Conservation (phyloP, 2,113 vertebrate genomes). For the Catharus minimus region DNA sequence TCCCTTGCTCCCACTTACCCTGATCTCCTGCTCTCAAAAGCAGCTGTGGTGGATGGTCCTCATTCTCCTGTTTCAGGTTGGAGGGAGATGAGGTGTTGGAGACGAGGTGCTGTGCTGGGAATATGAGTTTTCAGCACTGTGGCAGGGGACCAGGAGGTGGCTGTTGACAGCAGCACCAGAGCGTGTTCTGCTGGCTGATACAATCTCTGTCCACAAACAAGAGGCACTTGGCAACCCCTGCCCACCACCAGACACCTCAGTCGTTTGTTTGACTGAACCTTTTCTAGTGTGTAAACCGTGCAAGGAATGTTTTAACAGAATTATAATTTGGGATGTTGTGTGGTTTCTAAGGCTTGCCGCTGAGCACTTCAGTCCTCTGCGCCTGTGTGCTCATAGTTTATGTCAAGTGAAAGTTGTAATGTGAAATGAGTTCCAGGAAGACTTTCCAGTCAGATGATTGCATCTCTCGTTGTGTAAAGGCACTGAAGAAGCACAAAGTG, state of each 20-base stretch:
- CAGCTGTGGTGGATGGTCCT: neutral
- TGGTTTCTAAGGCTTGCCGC: neutral
- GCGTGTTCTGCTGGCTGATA: neutral
- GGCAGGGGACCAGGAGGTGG: neutral
- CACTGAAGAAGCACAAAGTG: neutral
- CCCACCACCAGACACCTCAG: neutral
- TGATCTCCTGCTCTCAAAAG: neutral
- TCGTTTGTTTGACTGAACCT: neutral
- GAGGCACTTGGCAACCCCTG: neutral
- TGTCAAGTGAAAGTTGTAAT: neutral
- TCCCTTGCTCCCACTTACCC: neutral
- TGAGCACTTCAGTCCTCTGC: neutral
- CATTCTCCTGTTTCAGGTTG: neutral
- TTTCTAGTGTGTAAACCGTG: neutral
- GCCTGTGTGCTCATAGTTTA: neutral
- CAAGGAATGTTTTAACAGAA: neutral
- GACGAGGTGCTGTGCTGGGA: neutral
- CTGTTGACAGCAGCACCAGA: neutral
- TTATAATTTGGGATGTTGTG: fast-evolving
- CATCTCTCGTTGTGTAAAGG: neutral
- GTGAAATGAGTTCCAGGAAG: neutral
- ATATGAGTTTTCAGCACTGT: conserved; percentile 1
- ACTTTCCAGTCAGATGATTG: neutral
- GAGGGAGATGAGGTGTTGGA: neutral
- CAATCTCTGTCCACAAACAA: neutral